Evolutionary conservation across 2,797 vertebrate genomes (phyloP).

Genomic region (Chlorospingus semifuscus): DNA sequence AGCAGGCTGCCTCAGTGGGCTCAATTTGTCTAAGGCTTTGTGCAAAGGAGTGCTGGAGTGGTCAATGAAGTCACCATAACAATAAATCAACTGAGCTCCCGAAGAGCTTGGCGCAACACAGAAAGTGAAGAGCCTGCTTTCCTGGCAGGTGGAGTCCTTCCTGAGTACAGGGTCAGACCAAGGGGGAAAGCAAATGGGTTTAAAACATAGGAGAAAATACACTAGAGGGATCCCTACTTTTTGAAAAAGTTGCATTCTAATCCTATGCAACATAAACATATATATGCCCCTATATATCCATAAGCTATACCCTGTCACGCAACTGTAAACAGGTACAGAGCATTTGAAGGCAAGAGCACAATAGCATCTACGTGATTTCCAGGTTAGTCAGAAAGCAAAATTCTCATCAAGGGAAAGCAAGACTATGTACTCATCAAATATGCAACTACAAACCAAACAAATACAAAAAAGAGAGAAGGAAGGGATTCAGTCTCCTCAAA

Average conservation of each 20-base stretch:
- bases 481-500: neutral
- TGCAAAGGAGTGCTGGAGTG: neutral
- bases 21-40: neutral
- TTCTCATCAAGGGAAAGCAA: neutral
- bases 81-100: neutral
- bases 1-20: neutral
- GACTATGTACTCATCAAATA: neutral
- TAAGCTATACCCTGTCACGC: rapidly evolving
- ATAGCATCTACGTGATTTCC: neutral
- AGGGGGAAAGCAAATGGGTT: neutral
- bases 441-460: neutral
- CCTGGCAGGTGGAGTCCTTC: neutral
- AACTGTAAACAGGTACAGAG: neutral
- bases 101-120: neutral
- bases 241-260: neutral
- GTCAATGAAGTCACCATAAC: rapidly evolving
- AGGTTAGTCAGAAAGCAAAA: neutral
- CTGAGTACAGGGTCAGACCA: neutral
- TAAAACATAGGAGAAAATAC: neutral
- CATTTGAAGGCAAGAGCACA: neutral
- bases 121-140: neutral
- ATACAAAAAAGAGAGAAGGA: neutral
- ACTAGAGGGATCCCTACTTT: neutral
- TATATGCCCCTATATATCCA: too few species aligned
- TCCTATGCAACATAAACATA: neutral